These are phyloP conservation scores for Muschampia plurimacula DNA, from an alignment of 2,888 invertebrate species.

Conservation along the genomic window DNA sequence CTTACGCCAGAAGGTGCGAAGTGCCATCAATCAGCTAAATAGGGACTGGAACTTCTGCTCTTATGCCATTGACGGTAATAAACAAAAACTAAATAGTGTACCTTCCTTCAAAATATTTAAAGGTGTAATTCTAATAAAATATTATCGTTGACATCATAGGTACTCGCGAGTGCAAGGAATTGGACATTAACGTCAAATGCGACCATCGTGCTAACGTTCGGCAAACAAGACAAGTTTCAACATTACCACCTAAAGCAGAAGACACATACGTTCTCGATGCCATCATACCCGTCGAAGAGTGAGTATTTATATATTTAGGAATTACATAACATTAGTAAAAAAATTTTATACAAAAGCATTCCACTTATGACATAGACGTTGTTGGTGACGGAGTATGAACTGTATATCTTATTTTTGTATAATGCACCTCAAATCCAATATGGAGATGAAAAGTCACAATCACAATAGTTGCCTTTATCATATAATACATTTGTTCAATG, in stretches of 20 bases:
- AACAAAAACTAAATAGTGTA: neutral
- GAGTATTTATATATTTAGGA: constrained; percentile 74
- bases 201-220: constrained; percentile 90
- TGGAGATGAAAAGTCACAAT: neutral
- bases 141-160: constrained; percentile 63
- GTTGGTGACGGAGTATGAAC: constrained; percentile 13
- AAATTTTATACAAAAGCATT: neutral
- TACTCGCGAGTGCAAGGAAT: constrained; percentile 94
- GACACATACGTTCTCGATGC: constrained; percentile 94
- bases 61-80: constrained; percentile 92
- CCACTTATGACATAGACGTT: constrained; percentile 13
- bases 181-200: constrained; percentile 96
- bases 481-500: neutral
- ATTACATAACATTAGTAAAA: too few relatives aligned
- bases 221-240: constrained; percentile 87
- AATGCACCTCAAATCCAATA: constrained; percentile 14
- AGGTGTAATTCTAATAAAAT: neutral
- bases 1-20: constrained; percentile 57
- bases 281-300: constrained; percentile 94
- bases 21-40: constrained; percentile 95
- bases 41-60: constrained; percentile 99
- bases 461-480: constrained; percentile 9
- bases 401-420: constrained; percentile 20
- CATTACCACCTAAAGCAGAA: constrained; percentile 87
- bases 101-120: neutral